Evolutionary conservation across 1,140 invertebrate species (phyloP).

Genomic region (Physella acuta): DNA sequence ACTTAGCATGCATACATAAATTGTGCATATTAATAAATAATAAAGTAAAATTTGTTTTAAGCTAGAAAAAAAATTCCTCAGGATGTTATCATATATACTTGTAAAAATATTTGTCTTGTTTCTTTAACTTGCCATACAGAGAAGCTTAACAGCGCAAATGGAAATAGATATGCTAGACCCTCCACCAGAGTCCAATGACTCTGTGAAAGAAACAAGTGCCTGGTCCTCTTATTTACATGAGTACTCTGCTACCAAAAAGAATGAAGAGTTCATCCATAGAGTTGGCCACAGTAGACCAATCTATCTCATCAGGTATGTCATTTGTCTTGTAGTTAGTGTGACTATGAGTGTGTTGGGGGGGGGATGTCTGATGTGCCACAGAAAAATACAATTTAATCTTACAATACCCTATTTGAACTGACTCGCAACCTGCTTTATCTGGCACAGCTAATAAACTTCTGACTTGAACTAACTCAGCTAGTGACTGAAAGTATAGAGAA

Average conservation of each 20-base stretch:
- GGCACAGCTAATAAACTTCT: too few species aligned
- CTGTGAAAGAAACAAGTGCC: constrained; percentile 12
- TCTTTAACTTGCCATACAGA: too few species aligned
- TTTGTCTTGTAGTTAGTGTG: too few species aligned
- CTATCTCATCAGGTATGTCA: constrained; percentile 25
- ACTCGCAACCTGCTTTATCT: too few species aligned
- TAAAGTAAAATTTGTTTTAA: too few species aligned
- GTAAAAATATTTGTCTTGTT: too few species aligned
- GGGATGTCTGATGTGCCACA: neutral
- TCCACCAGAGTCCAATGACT: constrained; percentile 10
- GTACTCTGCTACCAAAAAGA: neutral
- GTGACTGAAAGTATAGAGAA: too few species aligned
- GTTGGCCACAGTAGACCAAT: constrained; percentile 18
- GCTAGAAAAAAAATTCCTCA: too few species aligned
- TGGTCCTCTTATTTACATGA: constrained; percentile 21
- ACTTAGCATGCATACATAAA: too few species aligned
- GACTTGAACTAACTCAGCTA: too few species aligned
- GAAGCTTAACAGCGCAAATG: constrained; percentile 18
- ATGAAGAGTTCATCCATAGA: constrained; percentile 22
- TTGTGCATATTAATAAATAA: too few species aligned
- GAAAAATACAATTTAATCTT: neutral
- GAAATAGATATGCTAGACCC: constrained; percentile 25
- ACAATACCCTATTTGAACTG: neutral
- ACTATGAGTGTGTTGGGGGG: neutral
- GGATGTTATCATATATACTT: too few species aligned